Evolutionary conservation across 2,797 vertebrate genomes (phyloP).

Genomic region (Lacerta agilis): DNA sequence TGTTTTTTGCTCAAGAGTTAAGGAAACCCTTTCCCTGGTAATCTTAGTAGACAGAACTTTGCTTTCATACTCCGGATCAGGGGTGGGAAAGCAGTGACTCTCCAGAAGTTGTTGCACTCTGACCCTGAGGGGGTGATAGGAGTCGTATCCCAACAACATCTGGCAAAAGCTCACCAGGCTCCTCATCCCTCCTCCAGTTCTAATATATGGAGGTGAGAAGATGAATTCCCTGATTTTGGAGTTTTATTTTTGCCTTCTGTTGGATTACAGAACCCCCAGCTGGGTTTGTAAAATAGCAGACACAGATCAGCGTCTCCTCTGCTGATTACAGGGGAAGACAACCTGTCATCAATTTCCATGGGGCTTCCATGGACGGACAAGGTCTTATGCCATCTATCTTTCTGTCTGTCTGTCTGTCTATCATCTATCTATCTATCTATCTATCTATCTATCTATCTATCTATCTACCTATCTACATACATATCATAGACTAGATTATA

Average conservation of each 20-base stretch:
- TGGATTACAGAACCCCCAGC: neutral
- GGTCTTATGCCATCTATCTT: neutral
- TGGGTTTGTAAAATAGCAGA: neutral
- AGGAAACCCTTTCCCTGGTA: neutral
- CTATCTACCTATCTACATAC: too few species aligned
- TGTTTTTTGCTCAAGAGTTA: constrained; percentile 10
- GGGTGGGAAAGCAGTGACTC: neutral
- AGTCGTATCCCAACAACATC: too few species aligned
- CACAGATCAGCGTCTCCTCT: neutral
- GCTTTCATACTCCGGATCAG: neutral
- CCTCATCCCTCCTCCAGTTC: too few species aligned
- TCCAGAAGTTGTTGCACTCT: neutral
- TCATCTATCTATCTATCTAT: neutral
- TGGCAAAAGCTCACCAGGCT: too few species aligned
- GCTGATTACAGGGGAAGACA: neutral
- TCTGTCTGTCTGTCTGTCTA: neutral
- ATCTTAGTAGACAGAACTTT: neutral
- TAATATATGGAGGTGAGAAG: neutral
- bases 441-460: too few species aligned
- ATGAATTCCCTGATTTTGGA: neutral
- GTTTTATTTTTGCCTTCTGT: neutral
- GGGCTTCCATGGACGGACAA: neutral
- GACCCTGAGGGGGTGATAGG: too few species aligned
- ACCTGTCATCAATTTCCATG: neutral
- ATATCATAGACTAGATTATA: neutral